A percentile compares a stretch with the other conserved stretches of the same genome.
These are phyloP conservation scores for Amphiduros pacificus DNA, from an alignment of 2,888 invertebrate genomes.

Conservation along the genomic window DNA sequence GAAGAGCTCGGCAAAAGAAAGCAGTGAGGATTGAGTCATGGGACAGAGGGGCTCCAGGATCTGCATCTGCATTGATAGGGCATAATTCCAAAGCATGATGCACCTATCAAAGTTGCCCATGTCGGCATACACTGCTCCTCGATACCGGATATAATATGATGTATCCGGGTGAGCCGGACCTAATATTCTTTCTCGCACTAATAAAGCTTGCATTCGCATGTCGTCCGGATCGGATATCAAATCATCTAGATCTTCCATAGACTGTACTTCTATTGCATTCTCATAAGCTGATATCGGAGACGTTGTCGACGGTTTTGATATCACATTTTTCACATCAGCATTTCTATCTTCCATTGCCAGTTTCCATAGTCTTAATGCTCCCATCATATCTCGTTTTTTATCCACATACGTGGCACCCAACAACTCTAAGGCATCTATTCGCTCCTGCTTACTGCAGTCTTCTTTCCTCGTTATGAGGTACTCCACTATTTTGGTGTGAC, in stretches of 20 bases:
- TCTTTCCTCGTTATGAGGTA: slow-evolving; percentile 71
- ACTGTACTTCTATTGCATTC: slow-evolving; percentile 79
- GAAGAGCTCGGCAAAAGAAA: slow-evolving; percentile 88
- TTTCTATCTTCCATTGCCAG: slow-evolving; percentile 78
- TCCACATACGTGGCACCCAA: slow-evolving; percentile 96
- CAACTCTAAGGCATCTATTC: slow-evolving; percentile 87
- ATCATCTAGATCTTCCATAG: slow-evolving; percentile 78
- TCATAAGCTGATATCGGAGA: slow-evolving; percentile 85
- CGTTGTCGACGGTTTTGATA: slow-evolving; percentile 74
- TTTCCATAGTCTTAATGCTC: slow-evolving; percentile 84
- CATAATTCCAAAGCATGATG: slow-evolving; percentile 94
- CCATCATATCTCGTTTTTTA: slow-evolving; percentile 88
- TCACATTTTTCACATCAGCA: slow-evolving; percentile 38
- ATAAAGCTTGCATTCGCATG: slow-evolving; percentile 86
- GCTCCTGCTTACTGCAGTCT: slow-evolving; percentile 68
- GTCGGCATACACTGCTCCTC: slow-evolving; percentile 92
- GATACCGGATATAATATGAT: slow-evolving; percentile 91
- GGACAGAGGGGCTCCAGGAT: slow-evolving; percentile 90
- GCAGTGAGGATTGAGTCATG: slow-evolving; percentile 90
- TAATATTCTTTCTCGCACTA: slow-evolving; percentile 89
- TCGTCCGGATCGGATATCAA: slow-evolving; percentile 90
- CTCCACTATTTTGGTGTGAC: slow-evolving; percentile 90
- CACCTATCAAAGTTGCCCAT: slow-evolving; percentile 82
- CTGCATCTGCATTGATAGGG: slow-evolving; percentile 91
- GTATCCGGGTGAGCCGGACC: slow-evolving; percentile 93